These are phyloP conservation scores for Macrophya annulata DNA, from an alignment of 2,888 invertebrate species.

Conservation along the genomic window DNA sequence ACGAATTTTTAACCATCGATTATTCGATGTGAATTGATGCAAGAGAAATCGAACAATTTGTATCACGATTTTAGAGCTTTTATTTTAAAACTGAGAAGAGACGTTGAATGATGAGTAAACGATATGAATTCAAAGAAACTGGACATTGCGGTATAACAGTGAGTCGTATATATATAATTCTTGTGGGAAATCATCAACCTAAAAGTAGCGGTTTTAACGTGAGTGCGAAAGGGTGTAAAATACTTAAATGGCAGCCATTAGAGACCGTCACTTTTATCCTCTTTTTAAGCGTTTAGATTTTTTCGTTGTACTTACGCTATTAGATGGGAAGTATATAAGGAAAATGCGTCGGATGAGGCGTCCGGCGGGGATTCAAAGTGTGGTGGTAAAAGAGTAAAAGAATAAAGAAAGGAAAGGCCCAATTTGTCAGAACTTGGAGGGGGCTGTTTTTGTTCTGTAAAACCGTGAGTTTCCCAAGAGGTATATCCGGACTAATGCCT, in stretches of 20 bases:
- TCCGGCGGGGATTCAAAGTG: constrained; percentile 25
- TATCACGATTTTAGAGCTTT: neutral
- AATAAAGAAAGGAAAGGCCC: constrained; percentile 33
- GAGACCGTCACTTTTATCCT: constrained; percentile 35
- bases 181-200: constrained; percentile 37
- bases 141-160: neutral
- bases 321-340: constrained; percentile 1
- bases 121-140: neutral
- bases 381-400: neutral
- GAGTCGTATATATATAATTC: constrained; percentile 13
- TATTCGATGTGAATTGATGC: neutral
- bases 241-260: constrained; percentile 30
- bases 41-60: neutral
- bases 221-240: constrained; percentile 47
- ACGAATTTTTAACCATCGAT: constrained; percentile 18
- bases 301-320: constrained; percentile 7
- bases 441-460: constrained; percentile 29
- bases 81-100: neutral
- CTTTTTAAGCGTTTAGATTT: constrained; percentile 29
- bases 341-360: constrained; percentile 9
- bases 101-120: neutral
- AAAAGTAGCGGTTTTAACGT: constrained; percentile 30
- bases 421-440: constrained; percentile 30
- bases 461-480: neutral
- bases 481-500: neutral